A percentile compares a stretch with the other conserved stretches of the same genome.
Evolutionary conservation across 37 sponge, comb jelly and placozoan genomes (phyloP).

Genomic region (Eunapius fragilis): DNA sequence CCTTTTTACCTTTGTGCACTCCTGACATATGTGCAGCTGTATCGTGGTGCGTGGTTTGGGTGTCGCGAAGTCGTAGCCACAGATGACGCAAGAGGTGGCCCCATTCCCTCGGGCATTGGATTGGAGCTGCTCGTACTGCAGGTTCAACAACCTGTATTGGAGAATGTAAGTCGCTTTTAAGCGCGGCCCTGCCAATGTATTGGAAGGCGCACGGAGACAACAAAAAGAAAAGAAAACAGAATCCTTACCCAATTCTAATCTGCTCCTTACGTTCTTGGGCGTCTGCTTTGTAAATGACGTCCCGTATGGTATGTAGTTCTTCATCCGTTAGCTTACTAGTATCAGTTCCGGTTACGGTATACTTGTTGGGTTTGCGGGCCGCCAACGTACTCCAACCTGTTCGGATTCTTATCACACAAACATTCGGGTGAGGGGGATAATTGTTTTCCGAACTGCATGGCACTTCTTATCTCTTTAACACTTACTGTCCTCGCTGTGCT

Average conservation of each 20-base stretch:
- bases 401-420: conserved; percentile 25
- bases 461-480: not conserved
- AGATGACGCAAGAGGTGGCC: conserved; percentile 27
- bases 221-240: not conserved
- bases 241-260: conserved; percentile 62
- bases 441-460: not conserved
- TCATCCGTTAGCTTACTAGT: not conserved
- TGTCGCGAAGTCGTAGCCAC: conserved; percentile 28
- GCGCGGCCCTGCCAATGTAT: not conserved
- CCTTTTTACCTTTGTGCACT: conserved; percentile 25
- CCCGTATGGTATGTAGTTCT: conserved; percentile 41
- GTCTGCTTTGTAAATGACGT: conserved; percentile 44
- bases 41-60: not conserved
- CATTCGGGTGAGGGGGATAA: not conserved
- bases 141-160: conserved; percentile 19
- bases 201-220: too few relatives aligned
- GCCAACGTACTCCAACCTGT: conserved; percentile 65
- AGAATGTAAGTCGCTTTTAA: not conserved
- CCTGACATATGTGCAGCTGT: conserved; percentile 21
- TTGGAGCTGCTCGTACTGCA: conserved; percentile 34
- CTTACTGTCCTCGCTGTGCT: conserved; percentile 63
- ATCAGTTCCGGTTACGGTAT: not conserved
- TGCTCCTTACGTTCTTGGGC: conserved; percentile 33
- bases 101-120: conserved; percentile 41
- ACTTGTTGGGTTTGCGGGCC: not conserved